phyloP scores from a whole-genome alignment of 2,113 vertebrate genomes.

The Oncorhynchus gorbuscha region DNA sequence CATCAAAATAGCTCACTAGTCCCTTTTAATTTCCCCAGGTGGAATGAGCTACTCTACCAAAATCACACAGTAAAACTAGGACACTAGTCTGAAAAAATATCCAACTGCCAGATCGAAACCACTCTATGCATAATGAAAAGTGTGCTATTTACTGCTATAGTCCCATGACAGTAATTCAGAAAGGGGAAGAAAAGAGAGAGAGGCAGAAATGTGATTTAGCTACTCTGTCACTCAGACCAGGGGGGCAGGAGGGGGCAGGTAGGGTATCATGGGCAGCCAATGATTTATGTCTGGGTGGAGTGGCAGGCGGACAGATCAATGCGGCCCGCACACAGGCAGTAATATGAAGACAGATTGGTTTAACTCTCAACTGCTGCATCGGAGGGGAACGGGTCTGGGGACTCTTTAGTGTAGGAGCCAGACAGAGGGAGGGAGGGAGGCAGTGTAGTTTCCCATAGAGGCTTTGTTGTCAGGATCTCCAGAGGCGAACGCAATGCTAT shows the following conservation, averaged over 20 bases:
- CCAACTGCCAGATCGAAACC: slow-evolving; percentile 46
- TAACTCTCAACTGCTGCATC: slow-evolving; percentile 69
- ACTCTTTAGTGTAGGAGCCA: slow-evolving; percentile 59
- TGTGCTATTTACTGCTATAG: slow-evolving; percentile 74
- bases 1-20: no score
- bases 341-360: slow-evolving; percentile 74
- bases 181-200: slow-evolving; percentile 24
- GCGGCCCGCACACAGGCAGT: slow-evolving; percentile 60
- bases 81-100: background rate
- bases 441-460: background rate
- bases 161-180: slow-evolving; percentile 51
- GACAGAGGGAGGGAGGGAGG: background rate
- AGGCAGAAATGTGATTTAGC: slow-evolving; percentile 44
- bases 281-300: slow-evolving; percentile 55
- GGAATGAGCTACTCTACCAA: background rate
- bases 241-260: slow-evolving; percentile 21
- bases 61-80: no score
- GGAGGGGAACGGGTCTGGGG: slow-evolving; percentile 65
- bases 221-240: slow-evolving; percentile 65
- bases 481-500: background rate
- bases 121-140: slow-evolving; percentile 60
- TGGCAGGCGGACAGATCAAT: slow-evolving; percentile 73
- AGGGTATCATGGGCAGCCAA: slow-evolving; percentile 60
- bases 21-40: slow-evolving; percentile 3
- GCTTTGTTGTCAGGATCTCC: background rate